These are phyloP conservation scores for Parauchenoglanis ngamensis DNA, from an alignment of 2,797 vertebrate species.

Conservation along the genomic window DNA sequence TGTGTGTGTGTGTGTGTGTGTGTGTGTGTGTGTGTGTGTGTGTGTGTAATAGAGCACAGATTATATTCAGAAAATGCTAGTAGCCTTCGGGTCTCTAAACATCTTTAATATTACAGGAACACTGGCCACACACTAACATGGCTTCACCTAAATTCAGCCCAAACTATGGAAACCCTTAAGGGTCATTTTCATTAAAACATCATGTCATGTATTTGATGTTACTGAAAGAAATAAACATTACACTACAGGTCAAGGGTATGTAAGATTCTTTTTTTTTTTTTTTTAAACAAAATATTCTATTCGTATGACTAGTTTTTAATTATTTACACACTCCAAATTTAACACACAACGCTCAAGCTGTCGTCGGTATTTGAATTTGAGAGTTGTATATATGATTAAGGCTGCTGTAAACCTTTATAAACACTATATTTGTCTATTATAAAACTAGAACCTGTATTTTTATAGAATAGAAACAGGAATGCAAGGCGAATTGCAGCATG, in stretches of 20 bases:
- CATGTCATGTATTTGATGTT: conserved; percentile 36
- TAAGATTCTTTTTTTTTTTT: neutral
- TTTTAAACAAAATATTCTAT: no score
- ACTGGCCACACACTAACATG: conserved; percentile 25
- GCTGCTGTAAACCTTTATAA: neutral
- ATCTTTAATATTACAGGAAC: conserved; percentile 44
- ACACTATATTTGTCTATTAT: neutral
- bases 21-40: conserved; percentile 6
- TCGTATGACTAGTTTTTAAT: neutral
- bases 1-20: conserved; percentile 23
- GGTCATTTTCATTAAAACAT: conserved; percentile 40
- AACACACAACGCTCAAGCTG: neutral
- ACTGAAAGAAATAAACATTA: conserved; percentile 11
- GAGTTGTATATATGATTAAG: neutral
- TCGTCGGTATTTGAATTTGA: neutral
- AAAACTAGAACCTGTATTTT: neutral
- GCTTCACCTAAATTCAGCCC: conserved; percentile 19
- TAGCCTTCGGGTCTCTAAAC: conserved; percentile 26
- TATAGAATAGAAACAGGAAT: neutral
- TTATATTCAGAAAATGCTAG: conserved; percentile 1
- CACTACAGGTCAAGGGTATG: neutral
- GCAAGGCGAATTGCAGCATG: neutral
- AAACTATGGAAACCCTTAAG: conserved; percentile 47
- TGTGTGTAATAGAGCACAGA: neutral
- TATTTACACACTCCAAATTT: neutral